Base-by-base conservation (phyloP, 2,113 vertebrate genomes). In the Chaenocephalus aceratus region DNA sequence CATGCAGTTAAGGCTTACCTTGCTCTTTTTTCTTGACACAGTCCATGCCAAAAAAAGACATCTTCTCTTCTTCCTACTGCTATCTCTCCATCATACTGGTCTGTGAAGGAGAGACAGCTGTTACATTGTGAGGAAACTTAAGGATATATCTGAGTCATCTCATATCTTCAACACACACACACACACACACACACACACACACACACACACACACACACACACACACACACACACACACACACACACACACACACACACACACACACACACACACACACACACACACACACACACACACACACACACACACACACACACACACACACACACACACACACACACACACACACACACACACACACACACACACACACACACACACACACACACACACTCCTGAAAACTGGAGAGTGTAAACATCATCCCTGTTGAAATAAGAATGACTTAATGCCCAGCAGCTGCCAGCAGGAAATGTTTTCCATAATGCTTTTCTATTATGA, bases 21-120 rank as follows among this genome's bases (percentile, higher is more conserved):
- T 54, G 93, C 73, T 94, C 87, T 91, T 95, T 96, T 80, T 94
- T 95, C 88, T 92, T 94, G 63, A 87, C 89, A 70, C 95, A 96
- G 78, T 94, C 92, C 67, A 96, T 76, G 34, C 94, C 95, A 70
- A 96, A 96, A 71, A 95, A 95, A 71, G 96, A 94, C 96, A 97
- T 97, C 86, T 91, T 93, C 87, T 89, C 80, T 59, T 83, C 78
- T 54, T 86, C 49, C 72, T 44, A 1, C 72, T 88, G 80, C 81
- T 95, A 93, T 91, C 92, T 85, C 73, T 92, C 94, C 93, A 96
- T 94, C 92, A 88, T 91, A 91, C 2, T 1, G 10, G 36, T 53
- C 86, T 86, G 88, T 46, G 52, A 64, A 49, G 10, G 1, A 67
- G 7, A 81, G 13, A 68, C 15, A 18, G 26, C 4, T 21, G 1